phyloP scores from a whole-genome alignment of 2,113 vertebrate species.

The Hippocampus zosterae region DNA sequence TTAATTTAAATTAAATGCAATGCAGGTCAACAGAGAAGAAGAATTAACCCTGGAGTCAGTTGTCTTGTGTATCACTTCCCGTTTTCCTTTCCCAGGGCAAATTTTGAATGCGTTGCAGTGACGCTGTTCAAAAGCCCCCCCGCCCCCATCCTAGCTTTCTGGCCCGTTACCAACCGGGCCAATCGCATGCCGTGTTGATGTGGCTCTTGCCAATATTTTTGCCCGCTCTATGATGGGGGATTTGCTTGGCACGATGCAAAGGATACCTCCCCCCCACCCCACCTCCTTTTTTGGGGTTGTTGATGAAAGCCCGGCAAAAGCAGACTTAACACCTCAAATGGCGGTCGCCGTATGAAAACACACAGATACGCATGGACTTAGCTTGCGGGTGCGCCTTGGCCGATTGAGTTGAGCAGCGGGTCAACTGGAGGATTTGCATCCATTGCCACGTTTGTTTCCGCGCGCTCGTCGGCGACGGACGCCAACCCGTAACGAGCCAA shows the following conservation, averaged over 20 bases:
- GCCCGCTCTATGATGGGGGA: slow-evolving; percentile 29
- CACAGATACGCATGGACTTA: slow-evolving; percentile 20
- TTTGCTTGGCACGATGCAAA: slow-evolving; percentile 17
- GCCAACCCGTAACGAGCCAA: no score
- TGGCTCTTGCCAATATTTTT: slow-evolving; percentile 17
- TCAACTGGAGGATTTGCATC: slow-evolving; percentile 30
- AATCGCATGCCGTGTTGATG: neutral
- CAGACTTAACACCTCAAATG: slow-evolving; percentile 23
- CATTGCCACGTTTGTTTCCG: neutral
- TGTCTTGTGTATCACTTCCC: slow-evolving; percentile 62
- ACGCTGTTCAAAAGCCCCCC: slow-evolving; percentile 46
- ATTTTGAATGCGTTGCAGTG: slow-evolving; percentile 72
- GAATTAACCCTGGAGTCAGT: slow-evolving; percentile 49
- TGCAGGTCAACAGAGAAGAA: slow-evolving; percentile 46
- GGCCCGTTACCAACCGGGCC: slow-evolving; percentile 35
- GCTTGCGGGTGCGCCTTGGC: slow-evolving; percentile 20
- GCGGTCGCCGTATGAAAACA: slow-evolving; percentile 21
- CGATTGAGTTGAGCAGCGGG: slow-evolving; percentile 34
- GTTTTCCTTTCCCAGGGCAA: slow-evolving; percentile 72
- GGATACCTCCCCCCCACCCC: neutral
- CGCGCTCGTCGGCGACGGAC: neutral
- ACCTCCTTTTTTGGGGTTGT: neutral
- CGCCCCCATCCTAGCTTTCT: slow-evolving; percentile 43
- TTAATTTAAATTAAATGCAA: slow-evolving; percentile 21
- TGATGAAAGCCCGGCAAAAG: slow-evolving; percentile 34